Percentiles rank a stretch among this genome's conserved stretches.
Evolutionary conservation across 2,113 vertebrate genomes (phyloP).

Genomic region (Cephalophus harveyi): DNA sequence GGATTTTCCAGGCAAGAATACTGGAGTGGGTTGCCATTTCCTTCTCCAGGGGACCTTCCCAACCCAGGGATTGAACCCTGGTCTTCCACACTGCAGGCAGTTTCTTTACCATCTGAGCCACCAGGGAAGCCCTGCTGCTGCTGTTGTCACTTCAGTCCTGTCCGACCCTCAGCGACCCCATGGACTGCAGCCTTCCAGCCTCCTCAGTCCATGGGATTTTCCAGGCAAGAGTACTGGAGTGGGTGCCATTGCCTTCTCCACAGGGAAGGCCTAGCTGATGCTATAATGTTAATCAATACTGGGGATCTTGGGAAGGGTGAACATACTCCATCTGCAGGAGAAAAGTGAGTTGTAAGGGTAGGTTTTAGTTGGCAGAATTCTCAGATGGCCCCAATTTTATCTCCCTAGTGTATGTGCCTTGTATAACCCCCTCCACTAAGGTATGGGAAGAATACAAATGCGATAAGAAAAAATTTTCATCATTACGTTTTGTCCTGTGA

Average conservation of each 20-base stretch:
- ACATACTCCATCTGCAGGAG: background rate
- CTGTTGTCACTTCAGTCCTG: no score
- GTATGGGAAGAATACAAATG: background rate
- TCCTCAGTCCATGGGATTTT: no score
- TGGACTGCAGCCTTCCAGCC: no score
- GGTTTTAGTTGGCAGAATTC: background rate
- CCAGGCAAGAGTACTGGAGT: no score
- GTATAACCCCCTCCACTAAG: background rate
- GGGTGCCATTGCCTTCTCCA: no score
- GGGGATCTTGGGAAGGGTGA: background rate
- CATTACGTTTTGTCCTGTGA: background rate
- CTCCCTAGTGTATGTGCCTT: background rate
- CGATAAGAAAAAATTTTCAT: background rate
- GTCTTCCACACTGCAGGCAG: background rate
- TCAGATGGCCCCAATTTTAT: background rate
- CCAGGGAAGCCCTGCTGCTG: background rate
- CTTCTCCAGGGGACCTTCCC: background rate
- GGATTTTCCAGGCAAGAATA: background rate
- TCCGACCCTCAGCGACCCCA: no score
- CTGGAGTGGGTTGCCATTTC: background rate
- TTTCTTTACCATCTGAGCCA: accelerated
- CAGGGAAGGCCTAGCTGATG: background rate
- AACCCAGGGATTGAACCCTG: accelerated
- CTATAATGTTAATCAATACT: background rate
- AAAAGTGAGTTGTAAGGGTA: background rate